These are phyloP conservation scores for Nibea albiflora DNA, from an alignment of 2,113 vertebrate species.

Conservation along the genomic window DNA sequence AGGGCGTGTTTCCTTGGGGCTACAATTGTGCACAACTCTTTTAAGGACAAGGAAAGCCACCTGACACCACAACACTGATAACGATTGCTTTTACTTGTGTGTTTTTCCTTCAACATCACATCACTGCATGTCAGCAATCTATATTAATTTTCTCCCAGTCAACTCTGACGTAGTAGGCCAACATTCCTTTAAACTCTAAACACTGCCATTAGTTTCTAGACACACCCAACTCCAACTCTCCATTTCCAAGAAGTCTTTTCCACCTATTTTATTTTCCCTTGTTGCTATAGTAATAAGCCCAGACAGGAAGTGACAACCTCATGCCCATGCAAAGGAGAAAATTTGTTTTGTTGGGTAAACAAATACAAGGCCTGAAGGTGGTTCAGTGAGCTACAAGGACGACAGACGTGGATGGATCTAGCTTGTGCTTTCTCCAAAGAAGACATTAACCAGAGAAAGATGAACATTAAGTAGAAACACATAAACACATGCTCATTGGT, in stretches of 20 bases:
- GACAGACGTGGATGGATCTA: neutral
- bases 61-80: neutral
- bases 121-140: neutral
- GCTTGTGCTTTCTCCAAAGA: neutral
- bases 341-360: constrained; percentile 78
- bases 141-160: neutral
- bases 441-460: neutral
- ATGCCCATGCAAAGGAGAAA: constrained; percentile 74
- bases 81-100: neutral
- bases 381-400: constrained; percentile 22
- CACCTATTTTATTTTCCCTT: constrained; percentile 46
- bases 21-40: neutral
- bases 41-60: constrained; percentile 9
- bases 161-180: neutral
- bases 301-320: constrained; percentile 61
- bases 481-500: constrained; percentile 45
- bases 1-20: constrained; percentile 39
- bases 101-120: neutral
- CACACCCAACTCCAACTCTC: constrained; percentile 55
- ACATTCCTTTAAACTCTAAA: constrained; percentile 39
- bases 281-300: constrained; percentile 75
- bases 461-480: constrained; percentile 7
- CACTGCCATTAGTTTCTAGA: constrained; percentile 8
- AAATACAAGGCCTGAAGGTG: constrained; percentile 61
- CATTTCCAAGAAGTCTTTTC: constrained; percentile 12